Conservation (phyloP, 2,113 vertebrate genomes). For the Platichthys stellatus region DNA sequence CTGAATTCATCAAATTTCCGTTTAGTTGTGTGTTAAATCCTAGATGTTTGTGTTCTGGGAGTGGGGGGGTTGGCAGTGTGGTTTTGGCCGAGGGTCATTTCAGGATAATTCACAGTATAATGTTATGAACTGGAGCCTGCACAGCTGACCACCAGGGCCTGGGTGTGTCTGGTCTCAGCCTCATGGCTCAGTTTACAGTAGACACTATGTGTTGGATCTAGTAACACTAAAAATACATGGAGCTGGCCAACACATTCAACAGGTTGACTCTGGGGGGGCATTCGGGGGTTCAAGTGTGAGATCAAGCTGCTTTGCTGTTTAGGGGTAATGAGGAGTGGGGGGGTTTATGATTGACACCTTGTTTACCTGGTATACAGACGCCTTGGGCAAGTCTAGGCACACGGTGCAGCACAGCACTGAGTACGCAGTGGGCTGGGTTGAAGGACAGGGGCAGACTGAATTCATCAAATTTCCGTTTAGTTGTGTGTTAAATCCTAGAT, state of each 20-base stretch:
- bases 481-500: conserved; percentile 7
- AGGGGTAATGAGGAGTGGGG: not conserved
- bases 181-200: conserved; percentile 41
- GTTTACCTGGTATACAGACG: conserved; percentile 94
- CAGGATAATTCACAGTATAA: conserved; percentile 49
- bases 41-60: conserved; percentile 1
- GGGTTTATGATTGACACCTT: conserved; percentile 70
- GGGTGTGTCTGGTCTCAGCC: conserved; percentile 44
- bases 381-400: conserved; percentile 95
- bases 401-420: conserved; percentile 96
- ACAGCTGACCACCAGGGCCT: conserved; percentile 47
- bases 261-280: conserved; percentile 45
- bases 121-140: conserved; percentile 43
- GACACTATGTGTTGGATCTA: conserved; percentile 40
- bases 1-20: not conserved
- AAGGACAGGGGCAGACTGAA: conserved; percentile 3
- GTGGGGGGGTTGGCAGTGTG: conserved; percentile 24
- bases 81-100: conserved; percentile 30
- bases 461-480: not conserved
- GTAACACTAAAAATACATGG: conserved; percentile 50
- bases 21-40: conserved; percentile 11
- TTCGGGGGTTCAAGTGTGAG: conserved; percentile 25
- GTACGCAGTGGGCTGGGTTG: too few relatives aligned
- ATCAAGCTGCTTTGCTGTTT: conserved; percentile 39
- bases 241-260: conserved; percentile 55